These are phyloP conservation scores for Prostheceraeus crozeri DNA, from an alignment of 2,888 invertebrate species.

Conservation along the genomic window DNA sequence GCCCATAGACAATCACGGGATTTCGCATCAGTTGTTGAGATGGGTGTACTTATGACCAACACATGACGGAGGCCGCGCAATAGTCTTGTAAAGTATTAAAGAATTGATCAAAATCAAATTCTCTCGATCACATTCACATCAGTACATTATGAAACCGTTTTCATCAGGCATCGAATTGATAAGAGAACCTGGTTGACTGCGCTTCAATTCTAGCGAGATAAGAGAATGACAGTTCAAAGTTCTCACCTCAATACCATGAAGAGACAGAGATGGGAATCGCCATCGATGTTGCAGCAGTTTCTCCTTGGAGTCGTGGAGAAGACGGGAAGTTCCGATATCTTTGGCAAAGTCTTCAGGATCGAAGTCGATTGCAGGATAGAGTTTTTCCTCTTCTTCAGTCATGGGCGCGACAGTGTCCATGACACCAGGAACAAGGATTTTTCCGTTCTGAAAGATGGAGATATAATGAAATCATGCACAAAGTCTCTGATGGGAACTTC, in stretches of 20 bases:
- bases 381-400: slow-evolving; percentile 61
- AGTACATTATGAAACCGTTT: no score
- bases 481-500: no score
- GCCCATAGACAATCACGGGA: no score
- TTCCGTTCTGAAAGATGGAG: slow-evolving; percentile 74
- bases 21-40: no score
- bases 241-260: slow-evolving; percentile 69
- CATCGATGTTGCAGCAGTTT: slow-evolving; percentile 84
- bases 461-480: no score
- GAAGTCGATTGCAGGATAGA: slow-evolving; percentile 28
- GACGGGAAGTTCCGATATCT: slow-evolving; percentile 64
- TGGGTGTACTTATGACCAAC: no score
- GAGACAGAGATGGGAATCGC: slow-evolving; percentile 82
- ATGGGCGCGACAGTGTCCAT: slow-evolving; percentile 74
- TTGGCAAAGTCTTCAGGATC: slow-evolving; percentile 64
- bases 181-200: background rate
- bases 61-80: no score
- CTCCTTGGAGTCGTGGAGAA: slow-evolving; percentile 73
- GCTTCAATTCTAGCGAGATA: background rate
- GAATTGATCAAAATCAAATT: no score
- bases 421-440: slow-evolving; percentile 72
- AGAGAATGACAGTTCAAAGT: no score
- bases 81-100: no score
- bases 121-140: no score
- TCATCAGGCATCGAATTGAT: no score